phyloP scores from a whole-genome alignment of 2,113 vertebrate species.

The Cyprinodon brontotheroides region DNA sequence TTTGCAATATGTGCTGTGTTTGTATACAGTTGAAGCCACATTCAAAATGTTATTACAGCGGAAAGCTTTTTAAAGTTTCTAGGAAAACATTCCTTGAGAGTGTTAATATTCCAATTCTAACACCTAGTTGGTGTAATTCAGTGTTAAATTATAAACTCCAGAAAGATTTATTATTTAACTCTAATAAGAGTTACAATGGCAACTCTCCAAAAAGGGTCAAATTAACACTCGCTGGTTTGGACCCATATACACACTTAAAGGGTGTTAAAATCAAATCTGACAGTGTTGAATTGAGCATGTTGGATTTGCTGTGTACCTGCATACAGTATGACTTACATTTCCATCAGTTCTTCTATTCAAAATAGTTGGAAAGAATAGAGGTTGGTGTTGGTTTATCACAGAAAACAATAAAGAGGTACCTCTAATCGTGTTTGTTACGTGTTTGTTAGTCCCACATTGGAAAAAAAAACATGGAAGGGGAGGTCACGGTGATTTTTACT shows the following conservation, averaged over 20 bases:
- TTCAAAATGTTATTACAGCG: background rate
- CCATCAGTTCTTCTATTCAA: background rate
- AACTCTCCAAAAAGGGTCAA: no score
- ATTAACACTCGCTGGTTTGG: no score
- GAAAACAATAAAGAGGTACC: background rate
- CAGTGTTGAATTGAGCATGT: no score
- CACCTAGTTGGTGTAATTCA: no score
- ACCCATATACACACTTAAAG: no score
- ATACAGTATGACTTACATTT: background rate
- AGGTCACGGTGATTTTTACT: background rate
- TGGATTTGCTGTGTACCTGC: no score
- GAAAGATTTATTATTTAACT: no score
- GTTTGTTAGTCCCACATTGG: no score
- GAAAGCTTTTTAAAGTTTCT: background rate
- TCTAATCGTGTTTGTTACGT: background rate
- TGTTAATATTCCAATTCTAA: no score
- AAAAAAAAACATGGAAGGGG: background rate
- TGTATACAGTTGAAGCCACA: background rate
- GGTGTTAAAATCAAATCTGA: no score
- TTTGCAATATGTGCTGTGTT: background rate
- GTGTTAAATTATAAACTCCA: no score
- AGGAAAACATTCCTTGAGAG: background rate
- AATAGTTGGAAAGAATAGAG: background rate
- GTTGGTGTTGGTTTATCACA: background rate
- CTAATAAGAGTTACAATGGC: no score